Base-by-base conservation (phyloP, 2,888 invertebrate species). In the Drosophila fulvimacula region DNA sequence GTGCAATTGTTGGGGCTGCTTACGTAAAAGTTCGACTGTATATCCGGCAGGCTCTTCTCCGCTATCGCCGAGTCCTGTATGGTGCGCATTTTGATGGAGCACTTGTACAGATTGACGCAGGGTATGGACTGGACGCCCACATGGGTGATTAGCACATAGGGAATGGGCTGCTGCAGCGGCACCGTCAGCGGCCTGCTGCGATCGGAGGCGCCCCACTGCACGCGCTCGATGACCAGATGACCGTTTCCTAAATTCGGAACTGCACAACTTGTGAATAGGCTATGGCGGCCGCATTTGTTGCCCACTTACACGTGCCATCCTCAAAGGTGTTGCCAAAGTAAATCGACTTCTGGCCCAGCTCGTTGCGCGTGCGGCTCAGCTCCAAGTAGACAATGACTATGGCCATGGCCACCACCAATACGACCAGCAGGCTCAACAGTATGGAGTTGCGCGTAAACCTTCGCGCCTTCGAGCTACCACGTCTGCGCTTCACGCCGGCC, bases 101-200 rank as follows among this genome's bases (percentile, higher is more conserved):
- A 94, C 30, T 88, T 90, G 36, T 90, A 82, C 39, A 93, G 85
- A 60, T 89, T 93, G 11, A 64, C 61, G 73, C 94, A 94, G 27
- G 92, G 90, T 6, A 44, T 68, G 7, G 92, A 89, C 66, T 90
- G 89, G 21, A 93, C 93, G 2, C 92, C 94, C 1, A 94, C 93
- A 73, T 94, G 94, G 15, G 93, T 93, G 51, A 94, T 92, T 2
- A 94, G 80, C 0, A 94, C 93, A 69, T 93, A 93, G 1, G 92
- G 91, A 32, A 93, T 92, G 19, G 94, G 94, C 65, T 90, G 90
- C 4, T 72, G 48, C 48, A 93, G 81, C 6, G 83, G 88, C 34
- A 82, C 57, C 24, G 69, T 82, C 24, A 91, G 69, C 34, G 84
- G 83, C 5, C 74, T 72, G 15, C 71, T 76, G 3, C 19, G 57